Evolutionary conservation across 2,113 vertebrate species (phyloP), one percentile per base, ranked within the genome.

Genomic region (Epinephelus lanceolatus): DNA sequence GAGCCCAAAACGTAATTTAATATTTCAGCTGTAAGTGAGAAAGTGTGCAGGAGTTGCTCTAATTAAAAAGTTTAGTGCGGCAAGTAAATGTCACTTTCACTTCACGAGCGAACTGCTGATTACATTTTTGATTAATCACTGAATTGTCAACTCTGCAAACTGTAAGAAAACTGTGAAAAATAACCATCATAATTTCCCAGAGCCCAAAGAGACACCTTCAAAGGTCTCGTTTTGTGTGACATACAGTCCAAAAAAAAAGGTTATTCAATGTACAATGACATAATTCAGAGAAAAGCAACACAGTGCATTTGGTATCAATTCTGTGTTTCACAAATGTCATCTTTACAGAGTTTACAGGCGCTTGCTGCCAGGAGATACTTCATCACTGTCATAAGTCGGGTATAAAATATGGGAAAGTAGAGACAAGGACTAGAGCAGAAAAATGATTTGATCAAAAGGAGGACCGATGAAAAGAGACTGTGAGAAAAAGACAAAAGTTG

Each of bases 381-480:
- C 25, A 68, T 47, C 49, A 30, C 27, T 52, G 56, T 57, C 71
- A 19, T 2, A n/a, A 45, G 27, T 45, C 13, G 0, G 49, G 27
- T 25, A 19, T 75, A 17, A 73, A 53, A 53, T 42, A 60, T 45
- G 9, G n/a, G 18, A 45, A 25, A 18, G 37, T 8, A 57, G 45
- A 78, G 47, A 75, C 23, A 21, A 27, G 18, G 13, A 61, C 55
- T 4, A 42, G 19, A 53, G 55, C 37, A 76, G 14, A 52, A 61
- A 37, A 68, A 6, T 15, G 4, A 40, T 80, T 56, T 59, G 42
- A 86, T 59, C 17, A 76, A 33, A 67, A 65, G 42, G 30, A 63
- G 59, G 52, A 59, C 51, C 15, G 37, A 73, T 78, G 45, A 53
- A 69, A 60, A 60, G 45, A 76, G 51, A 72, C 21, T 47, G 60